Percentiles rank a stretch among this genome's conserved stretches.
These are phyloP conservation scores for Caerostris darwini DNA, from an alignment of 1,140 invertebrate genomes.

Conservation along the genomic window DNA sequence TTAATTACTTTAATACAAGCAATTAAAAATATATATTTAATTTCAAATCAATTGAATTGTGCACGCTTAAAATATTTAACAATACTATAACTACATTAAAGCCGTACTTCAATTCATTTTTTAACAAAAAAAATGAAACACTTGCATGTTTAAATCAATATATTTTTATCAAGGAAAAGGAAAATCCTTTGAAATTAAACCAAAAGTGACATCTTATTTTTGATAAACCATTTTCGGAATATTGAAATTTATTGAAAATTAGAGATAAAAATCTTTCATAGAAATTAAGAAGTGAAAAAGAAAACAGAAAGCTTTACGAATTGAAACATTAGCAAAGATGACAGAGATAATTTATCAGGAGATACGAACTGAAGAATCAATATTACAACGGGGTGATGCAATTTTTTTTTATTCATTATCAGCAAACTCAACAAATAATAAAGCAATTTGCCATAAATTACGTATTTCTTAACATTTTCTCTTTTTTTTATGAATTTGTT, in stretches of 20 bases:
- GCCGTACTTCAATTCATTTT: too few species aligned
- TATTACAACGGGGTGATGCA: not conserved
- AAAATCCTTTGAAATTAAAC: not conserved
- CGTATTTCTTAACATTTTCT: not conserved
- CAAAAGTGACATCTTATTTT: not conserved
- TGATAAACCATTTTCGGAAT: not conserved
- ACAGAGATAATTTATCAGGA: conserved; percentile 19
- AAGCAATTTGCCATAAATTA: conserved; percentile 43
- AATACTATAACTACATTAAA: too few species aligned
- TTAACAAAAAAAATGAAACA: too few species aligned
- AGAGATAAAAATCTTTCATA: not conserved
- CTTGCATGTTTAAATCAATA: too few species aligned
- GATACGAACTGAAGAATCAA: not conserved
- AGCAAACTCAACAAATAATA: not conserved
- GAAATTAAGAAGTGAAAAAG: not conserved
- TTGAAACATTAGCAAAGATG: conserved; percentile 6
- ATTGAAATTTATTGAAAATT: not conserved
- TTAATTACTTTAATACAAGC: too few species aligned
- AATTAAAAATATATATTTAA: too few species aligned
- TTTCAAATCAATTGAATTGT: too few species aligned
- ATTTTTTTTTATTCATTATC: not conserved
- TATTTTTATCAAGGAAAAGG: too few species aligned
- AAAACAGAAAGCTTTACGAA: not conserved
- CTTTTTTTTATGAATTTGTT: not conserved
- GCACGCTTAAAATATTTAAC: too few species aligned